Evolutionary conservation across 2,113 vertebrate genomes (phyloP).

Genomic region (Corapipo altera): DNA sequence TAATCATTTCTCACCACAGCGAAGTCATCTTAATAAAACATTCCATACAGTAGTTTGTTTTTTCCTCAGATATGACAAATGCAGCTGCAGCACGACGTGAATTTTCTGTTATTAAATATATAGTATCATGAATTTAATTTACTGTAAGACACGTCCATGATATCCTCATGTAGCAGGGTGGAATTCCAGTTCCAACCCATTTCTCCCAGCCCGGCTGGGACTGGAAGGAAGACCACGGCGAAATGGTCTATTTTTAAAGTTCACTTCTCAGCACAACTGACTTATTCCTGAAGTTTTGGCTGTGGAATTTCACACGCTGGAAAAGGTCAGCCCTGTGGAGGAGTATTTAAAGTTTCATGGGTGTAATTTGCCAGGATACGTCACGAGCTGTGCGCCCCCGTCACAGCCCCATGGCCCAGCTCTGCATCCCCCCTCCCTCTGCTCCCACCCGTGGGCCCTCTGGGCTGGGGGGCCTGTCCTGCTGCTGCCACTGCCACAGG

Average conservation of each 20-base stretch:
- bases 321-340: constrained; percentile 26
- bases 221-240: not conserved
- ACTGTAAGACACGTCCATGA: constrained; percentile 19
- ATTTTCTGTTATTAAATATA: constrained; percentile 66
- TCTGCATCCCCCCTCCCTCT: not conserved
- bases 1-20: constrained; percentile 80
- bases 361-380: not conserved
- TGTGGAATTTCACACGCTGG: not conserved
- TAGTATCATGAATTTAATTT: constrained; percentile 68
- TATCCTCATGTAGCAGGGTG: not conserved
- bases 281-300: not conserved
- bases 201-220: not conserved
- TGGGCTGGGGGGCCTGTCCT: not conserved
- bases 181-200: not conserved
- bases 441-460: accelerated
- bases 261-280: not conserved
- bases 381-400: not conserved
- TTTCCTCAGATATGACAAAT: constrained; percentile 74
- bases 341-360: constrained; percentile 14
- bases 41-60: constrained; percentile 68
- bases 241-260: not conserved
- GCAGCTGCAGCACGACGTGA: constrained; percentile 66
- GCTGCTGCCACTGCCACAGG: not conserved
- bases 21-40: constrained; percentile 81
- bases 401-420: not conserved